phyloP scores from a whole-genome alignment of 2,797 vertebrate species.

The Acanthurus leucopareius region DNA sequence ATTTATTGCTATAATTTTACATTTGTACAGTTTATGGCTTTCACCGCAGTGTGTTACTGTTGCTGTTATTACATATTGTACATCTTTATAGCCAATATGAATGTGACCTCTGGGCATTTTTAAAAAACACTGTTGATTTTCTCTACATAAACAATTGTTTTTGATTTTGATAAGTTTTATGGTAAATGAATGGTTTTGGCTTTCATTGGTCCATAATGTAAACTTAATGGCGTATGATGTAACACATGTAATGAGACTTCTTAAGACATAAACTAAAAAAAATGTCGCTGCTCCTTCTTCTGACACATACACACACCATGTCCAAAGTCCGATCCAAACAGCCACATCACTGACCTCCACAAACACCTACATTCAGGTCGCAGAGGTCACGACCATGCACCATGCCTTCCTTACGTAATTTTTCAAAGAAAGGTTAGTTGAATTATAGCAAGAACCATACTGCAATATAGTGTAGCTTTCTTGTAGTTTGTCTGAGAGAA shows the following conservation, averaged over 20 bases:
- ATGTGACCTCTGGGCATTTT: too few species aligned
- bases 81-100: too few species aligned
- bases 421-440: conserved; percentile 32
- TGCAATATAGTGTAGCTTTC: conserved; percentile 9
- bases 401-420: not conserved
- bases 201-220: too few species aligned
- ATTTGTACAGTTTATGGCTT: too few species aligned
- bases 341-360: not conserved
- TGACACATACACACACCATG: conserved; percentile 14
- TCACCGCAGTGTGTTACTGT: too few species aligned
- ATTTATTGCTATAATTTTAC: too few species aligned
- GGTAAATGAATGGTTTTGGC: too few species aligned
- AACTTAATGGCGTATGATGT: not conserved
- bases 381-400: conserved; percentile 12
- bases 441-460: conserved; percentile 41
- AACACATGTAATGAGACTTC: not conserved
- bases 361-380: not conserved
- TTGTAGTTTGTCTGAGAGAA: not conserved
- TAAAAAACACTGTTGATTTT: too few species aligned
- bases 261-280: not conserved
- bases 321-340: not conserved
- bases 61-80: too few species aligned
- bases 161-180: not conserved
- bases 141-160: too few species aligned
- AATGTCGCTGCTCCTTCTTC: not conserved